Conservation (phyloP, 2,113 vertebrate species). For the Miniopterus natalensis region DNA sequence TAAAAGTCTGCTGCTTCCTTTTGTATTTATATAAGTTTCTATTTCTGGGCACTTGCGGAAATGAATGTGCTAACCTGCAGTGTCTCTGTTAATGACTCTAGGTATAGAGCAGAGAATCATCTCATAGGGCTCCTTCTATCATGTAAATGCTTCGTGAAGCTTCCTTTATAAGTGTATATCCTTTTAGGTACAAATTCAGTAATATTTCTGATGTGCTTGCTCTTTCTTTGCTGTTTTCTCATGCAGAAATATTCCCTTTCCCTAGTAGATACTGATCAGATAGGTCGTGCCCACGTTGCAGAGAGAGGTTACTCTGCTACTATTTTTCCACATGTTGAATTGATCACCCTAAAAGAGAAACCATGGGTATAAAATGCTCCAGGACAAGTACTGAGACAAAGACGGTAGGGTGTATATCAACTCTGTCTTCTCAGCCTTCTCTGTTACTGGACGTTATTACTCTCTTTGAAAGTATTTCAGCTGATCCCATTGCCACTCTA, state of each 20-base stretch:
- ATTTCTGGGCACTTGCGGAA: not conserved
- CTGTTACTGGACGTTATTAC: not conserved
- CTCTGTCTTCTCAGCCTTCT: not conserved
- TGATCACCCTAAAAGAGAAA: not conserved
- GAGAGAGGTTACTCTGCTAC: not conserved
- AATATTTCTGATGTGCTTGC: not conserved
- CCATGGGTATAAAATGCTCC: not conserved
- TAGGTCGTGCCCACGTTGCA: not conserved
- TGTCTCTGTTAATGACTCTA: not conserved
- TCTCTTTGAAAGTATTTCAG: not conserved
- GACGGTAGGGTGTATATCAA: not conserved
- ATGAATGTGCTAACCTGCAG: not conserved
- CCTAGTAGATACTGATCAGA: constrained; percentile 39
- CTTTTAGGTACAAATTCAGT: not conserved
- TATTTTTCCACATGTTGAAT: constrained; percentile 5
- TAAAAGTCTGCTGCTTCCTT: constrained; percentile 23
- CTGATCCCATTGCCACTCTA: not conserved
- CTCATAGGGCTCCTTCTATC: not conserved
- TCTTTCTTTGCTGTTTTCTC: constrained; percentile 26
- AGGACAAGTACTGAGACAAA: constrained; percentile 16
- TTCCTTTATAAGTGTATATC: not conserved
- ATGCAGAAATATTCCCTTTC: not conserved
- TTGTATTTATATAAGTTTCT: constrained; percentile 31
- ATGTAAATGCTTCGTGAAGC: constrained; percentile 35
- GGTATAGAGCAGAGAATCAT: not conserved